Evolutionary conservation across 2,797 vertebrate species (phyloP), one percentile per base, ranked within the genome.

Genomic region (Carduelis carduelis): DNA sequence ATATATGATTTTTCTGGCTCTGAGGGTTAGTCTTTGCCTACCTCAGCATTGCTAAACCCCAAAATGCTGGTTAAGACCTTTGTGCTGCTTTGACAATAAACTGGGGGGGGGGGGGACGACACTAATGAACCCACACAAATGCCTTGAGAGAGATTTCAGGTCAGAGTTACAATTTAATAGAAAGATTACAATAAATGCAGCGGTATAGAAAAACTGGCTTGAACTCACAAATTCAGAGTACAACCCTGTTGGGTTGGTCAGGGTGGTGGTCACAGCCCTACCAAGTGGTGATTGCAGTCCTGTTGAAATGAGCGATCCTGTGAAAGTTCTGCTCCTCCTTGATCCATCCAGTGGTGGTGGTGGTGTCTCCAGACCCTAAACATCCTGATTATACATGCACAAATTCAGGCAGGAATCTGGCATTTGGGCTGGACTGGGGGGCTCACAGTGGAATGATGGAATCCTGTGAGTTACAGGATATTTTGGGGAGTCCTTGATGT

Each of bases 321-420:
- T 50, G 32, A 15, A 57, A 75, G 14, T 15, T 66, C 32, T 57
- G 60, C 17, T 49, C 11, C 26, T 43, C 26, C 32, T 57, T 52
- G 52, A 44, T 66, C 53, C 18, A 22, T 37, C 37, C 70, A 15
- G 11, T 26, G 30, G 24, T 64, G 35, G 13, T 64, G 49, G 7
- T 5, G 6, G 32, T 43, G 35, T 22, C 11, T 12, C 32, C 69
- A 57, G 21, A 5, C 6, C 43, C 6, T 43, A 49, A 41, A 56
- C 1, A 9, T 47, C 21, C 50, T 26, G 24, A 14, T 41, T 34
- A 34, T 28, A 20, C 1, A 8, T 0, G 1, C 59, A 11, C 30
- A 47, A 13, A 49, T 41, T 47, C 13, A 3, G 41, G 35, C 50
- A 83, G 59, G 13, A 30, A 56, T 9, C 15, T 41, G 39, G 39